Base-by-base conservation (phyloP, 2,113 vertebrate species). In the Saiga tatarica region DNA sequence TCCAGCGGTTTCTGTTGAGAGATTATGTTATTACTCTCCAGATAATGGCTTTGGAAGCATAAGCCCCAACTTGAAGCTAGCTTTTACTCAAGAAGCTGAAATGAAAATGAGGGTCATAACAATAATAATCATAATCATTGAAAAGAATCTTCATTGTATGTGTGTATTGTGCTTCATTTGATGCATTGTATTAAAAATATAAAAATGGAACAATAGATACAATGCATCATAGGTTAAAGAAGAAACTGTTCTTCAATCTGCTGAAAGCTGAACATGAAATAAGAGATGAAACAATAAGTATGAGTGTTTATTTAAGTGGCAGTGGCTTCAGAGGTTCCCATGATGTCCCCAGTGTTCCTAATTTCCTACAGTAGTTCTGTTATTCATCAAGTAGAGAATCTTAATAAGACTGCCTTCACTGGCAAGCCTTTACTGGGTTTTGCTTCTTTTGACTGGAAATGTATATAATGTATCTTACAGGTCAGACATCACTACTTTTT, bases 381-480 rank as follows among this genome's bases (percentile, higher is more conserved):
- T 92, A 57, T 60, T 45, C 90, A n/a, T 86, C 71, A 92, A n/a
- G 57, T 57, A 78, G 84, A 90, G 67, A 89, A 60, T 52, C 50
- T 57, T 97, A 84, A 57, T 82, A 88, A 98, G 47, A 53, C 39
- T 2, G 1, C 9, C n/a, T 50, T 71, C 30, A 36, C 79, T 50
- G 53, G 26, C 50, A 93, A 76, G 67, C 7, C 85, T 81, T 81
- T 42, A 53, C n/a, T 64, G 55, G 36, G 47, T 90, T 92, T 84
- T 64, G 15, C 60, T 97, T 92, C 47, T 83, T 96, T 94, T 47
- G 67, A 95, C 39, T 82, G 89, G 62, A 84, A 96, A 76, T 81
- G 21, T 47, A 50, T 83, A 76, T 84, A 62, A 47, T 91, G 25
- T 92, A 83, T 84, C 33, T 83, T 95, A 21, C 45, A 47, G 62